These are phyloP conservation scores for Esperia sulphurella DNA, from an alignment of 2,888 invertebrate genomes.

Conservation along the genomic window DNA sequence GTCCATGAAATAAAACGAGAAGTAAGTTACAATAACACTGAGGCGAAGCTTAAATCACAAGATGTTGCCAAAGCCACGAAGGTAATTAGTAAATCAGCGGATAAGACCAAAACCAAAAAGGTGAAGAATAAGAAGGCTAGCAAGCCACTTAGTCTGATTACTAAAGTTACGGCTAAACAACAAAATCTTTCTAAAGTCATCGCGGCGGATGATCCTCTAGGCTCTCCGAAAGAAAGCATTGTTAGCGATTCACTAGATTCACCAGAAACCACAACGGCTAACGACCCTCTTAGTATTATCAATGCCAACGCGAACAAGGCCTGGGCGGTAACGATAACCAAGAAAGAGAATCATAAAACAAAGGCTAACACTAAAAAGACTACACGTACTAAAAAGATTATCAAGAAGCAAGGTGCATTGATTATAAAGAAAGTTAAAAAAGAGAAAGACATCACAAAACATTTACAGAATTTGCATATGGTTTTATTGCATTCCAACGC, in stretches of 20 bases:
- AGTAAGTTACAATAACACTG: slow-evolving; percentile 3
- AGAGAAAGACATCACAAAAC: background rate
- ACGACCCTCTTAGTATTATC: too few relatives aligned
- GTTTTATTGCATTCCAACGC: slow-evolving; percentile 46
- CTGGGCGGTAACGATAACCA: background rate
- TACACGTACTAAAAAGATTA: too few relatives aligned
- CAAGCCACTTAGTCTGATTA: too few relatives aligned
- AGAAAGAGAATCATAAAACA: background rate
- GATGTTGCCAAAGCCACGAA: background rate
- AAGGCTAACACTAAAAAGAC: too few relatives aligned
- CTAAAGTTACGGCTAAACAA: too few relatives aligned
- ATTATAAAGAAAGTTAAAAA: background rate
- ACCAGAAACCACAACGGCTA: too few relatives aligned
- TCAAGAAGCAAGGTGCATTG: background rate
- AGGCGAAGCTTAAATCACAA: background rate
- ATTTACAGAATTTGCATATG: background rate
- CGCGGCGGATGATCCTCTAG: background rate
- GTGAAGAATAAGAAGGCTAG: too few relatives aligned
- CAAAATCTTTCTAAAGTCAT: too few relatives aligned
- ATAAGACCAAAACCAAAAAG: too few relatives aligned
- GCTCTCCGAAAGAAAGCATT: too few relatives aligned
- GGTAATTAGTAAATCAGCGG: background rate
- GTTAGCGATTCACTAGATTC: too few relatives aligned
- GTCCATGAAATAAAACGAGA: slow-evolving; percentile 11
- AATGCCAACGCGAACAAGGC: background rate